Evolutionary conservation across 2,888 invertebrate genomes (phyloP).

Genomic region (Acronicta psi): DNA sequence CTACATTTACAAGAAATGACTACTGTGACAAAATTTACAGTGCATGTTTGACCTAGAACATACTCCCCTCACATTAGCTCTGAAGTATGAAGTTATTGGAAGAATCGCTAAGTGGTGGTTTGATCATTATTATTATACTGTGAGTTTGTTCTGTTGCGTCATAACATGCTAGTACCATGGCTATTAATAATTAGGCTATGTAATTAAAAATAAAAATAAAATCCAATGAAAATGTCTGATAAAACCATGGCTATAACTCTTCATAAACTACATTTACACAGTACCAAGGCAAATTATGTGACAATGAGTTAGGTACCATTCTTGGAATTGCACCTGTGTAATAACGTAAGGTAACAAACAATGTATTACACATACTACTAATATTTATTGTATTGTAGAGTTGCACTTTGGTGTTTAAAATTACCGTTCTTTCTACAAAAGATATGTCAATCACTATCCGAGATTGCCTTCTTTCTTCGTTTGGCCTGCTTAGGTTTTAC

Average conservation of each 20-base stretch:
- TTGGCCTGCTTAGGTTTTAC: conserved; percentile 97
- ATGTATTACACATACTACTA: conserved; percentile 71
- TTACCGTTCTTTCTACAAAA: conserved; percentile 77
- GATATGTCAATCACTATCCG: conserved; percentile 96
- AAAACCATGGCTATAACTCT: conserved; percentile 52
- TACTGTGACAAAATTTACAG: conserved; percentile 79
- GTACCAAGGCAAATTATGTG: conserved; percentile 66
- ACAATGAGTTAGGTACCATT: conserved; percentile 71
- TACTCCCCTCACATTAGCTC: conserved; percentile 28
- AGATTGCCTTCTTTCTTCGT: conserved; percentile 96
- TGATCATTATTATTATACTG: conserved; percentile 31
- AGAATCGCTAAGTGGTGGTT: conserved; percentile 29
- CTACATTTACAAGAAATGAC: conserved; percentile 77
- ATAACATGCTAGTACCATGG: conserved; percentile 42
- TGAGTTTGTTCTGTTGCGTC: conserved; percentile 39
- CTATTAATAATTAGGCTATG: conserved; percentile 29
- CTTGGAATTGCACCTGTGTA: conserved; percentile 79
- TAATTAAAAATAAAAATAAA: conserved; percentile 33
- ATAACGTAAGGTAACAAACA: conserved; percentile 76
- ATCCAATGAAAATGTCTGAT: conserved; percentile 41
- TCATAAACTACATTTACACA: conserved; percentile 60
- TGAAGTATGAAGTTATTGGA: conserved; percentile 31
- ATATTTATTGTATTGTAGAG: conserved; percentile 85
- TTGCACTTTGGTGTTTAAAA: conserved; percentile 88
- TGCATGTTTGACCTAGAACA: conserved; percentile 58